Evolutionary conservation across 2,888 invertebrate genomes (phyloP), one percentile per base, ranked within the genome.

Genomic region (Dorcus hopei): DNA sequence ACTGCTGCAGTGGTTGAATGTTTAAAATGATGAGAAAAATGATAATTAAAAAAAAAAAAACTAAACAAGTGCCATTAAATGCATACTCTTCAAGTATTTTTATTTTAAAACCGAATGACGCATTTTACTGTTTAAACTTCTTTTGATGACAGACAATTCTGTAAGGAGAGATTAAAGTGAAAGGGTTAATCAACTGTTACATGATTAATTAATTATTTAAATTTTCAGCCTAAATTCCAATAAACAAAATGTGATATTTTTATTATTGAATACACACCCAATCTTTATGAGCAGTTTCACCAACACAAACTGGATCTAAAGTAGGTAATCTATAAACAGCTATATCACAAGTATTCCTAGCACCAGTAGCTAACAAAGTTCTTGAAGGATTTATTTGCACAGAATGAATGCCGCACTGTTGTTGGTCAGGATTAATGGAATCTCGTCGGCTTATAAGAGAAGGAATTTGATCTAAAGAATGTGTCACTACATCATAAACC

Each of bases 301-400:
- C 96, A 9, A 97, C 91, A 79, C 93, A 95, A 2, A 96, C 88
- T 0, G 97, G 96, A 80, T 96, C 96, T 61, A 97, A 80, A 0
- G 96, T 95, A n/a, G 97, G 97, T 69, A 97, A 80, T 70, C 91
- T 85, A 72, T 90, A 90, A 54, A 97, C 87, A 9, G 95, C 97
- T 65, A 97, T 85, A 79, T 97, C 96, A 73, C 94, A 93, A 0
- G 95, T 93, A 78, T 95, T 93, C 61, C 91, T 85, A 2, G 93
- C 97, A 2, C 95, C 95, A 0, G 97, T 97, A 43, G 96, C 95
- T 60, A 97, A 78, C 64, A 96, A 80, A 7, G 94, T 93, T 75
- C 87, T 84, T 54, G 95, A 96, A 11, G 97, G 96, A 81, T 97
- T 97, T 61, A 97, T 88, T 79, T 95, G 91, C 66, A 97, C 89